Conservation (phyloP, 2,797 vertebrate species). For the Coregonus ussuriensis region DNA sequence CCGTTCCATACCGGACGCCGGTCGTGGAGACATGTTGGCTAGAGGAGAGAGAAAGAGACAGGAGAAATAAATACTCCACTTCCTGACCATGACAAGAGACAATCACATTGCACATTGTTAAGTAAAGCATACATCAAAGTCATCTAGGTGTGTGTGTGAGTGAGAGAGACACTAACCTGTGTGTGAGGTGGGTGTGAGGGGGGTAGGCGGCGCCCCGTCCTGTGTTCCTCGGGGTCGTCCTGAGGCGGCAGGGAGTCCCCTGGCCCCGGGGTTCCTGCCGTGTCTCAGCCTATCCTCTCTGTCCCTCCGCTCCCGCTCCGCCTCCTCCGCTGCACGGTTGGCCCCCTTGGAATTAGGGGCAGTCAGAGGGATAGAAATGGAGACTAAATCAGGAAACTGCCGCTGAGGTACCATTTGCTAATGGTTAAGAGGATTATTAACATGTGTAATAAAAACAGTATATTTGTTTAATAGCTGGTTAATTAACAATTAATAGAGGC, state of each 20-base stretch:
- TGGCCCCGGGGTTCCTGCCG: conserved; percentile 83
- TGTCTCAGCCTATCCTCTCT: conserved; percentile 89
- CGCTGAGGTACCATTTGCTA: neutral
- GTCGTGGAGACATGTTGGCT: conserved; percentile 91
- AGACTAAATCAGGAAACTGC: neutral
- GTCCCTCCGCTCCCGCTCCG: conserved; percentile 89
- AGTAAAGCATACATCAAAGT: neutral
- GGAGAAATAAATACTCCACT: neutral
- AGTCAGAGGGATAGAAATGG: neutral
- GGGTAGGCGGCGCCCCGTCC: conserved; percentile 84
- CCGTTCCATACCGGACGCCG: conserved; percentile 88
- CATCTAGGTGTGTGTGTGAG: neutral
- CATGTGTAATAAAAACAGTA: neutral
- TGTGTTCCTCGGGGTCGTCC: conserved; percentile 86
- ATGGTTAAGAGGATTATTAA: neutral
- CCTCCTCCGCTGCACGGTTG: conserved; percentile 89
- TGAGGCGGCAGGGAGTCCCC: conserved; percentile 88
- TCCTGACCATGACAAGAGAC: neutral
- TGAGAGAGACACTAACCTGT: conserved; percentile 72
- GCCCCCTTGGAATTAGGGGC: conserved; percentile 78
- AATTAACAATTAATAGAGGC: neutral
- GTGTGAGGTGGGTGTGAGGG: conserved; percentile 92
- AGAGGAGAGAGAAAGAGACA: conserved; percentile 26
- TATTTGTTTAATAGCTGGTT: neutral
- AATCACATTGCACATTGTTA: neutral